phyloP scores from a whole-genome alignment of 2,113 vertebrate genomes.

The Rhegmatorhina hoffmannsi region DNA sequence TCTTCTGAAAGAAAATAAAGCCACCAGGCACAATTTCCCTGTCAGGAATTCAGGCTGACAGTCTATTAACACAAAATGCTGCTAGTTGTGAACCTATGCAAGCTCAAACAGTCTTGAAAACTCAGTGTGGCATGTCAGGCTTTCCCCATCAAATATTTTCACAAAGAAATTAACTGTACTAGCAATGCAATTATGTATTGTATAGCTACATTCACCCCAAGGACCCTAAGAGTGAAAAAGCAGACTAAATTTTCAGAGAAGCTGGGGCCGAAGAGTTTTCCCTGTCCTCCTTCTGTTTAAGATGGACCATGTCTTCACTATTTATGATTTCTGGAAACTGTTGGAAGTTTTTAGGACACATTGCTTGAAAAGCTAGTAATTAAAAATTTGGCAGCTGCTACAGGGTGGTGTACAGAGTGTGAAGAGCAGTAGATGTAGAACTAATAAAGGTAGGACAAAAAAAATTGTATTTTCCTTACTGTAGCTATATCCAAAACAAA shows the following conservation, averaged over 20 bases:
- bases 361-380: background rate
- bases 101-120: background rate
- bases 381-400: background rate
- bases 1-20: background rate
- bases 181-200: background rate
- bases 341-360: background rate
- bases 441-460: background rate
- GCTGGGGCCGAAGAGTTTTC: background rate
- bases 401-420: background rate
- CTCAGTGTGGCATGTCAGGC: background rate
- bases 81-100: background rate
- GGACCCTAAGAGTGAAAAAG: background rate
- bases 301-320: background rate
- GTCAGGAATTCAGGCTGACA: background rate
- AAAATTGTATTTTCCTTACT: background rate
- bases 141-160: background rate
- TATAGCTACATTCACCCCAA: background rate
- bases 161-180: background rate
- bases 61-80: background rate
- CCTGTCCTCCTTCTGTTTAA: background rate
- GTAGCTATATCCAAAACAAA: background rate
- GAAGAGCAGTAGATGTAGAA: background rate
- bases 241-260: background rate
- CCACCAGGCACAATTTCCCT: background rate
- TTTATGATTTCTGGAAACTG: background rate